Evolutionary conservation across 53 echinoderm and acorn worm genomes (phyloP).

Genomic region (Patiria pectinifera): DNA sequence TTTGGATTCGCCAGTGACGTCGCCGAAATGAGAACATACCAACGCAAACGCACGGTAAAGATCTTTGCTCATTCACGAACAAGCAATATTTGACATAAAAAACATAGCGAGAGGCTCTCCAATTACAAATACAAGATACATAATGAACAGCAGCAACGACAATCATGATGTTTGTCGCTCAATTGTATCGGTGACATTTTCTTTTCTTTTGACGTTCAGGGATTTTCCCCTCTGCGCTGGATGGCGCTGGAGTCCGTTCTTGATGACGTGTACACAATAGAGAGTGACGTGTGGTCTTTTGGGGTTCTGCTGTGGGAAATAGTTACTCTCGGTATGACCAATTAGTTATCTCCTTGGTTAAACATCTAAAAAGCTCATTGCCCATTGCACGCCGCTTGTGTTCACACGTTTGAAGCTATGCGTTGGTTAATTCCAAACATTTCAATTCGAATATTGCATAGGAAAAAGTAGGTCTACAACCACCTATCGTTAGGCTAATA

Average conservation of each 20-base stretch:
- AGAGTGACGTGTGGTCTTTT: slow-evolving; percentile 47
- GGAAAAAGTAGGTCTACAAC: no score
- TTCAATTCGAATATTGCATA: no score
- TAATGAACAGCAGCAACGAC: no score
- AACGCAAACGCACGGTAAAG: neutral
- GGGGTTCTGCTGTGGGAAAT: slow-evolving; percentile 45
- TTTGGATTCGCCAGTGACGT: slow-evolving; percentile 47
- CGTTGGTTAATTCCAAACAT: no score
- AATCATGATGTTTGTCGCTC: no score
- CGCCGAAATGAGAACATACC: neutral
- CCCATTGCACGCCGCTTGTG: no score
- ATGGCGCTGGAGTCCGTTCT: slow-evolving; percentile 42
- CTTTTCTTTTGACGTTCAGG: neutral
- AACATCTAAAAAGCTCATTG: no score
- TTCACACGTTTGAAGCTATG: no score
- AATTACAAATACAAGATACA: no score
- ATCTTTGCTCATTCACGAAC: neutral
- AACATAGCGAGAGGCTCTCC: no score
- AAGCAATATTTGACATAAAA: neutral
- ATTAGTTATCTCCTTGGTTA: neutral
- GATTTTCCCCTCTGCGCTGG: slow-evolving; percentile 21
- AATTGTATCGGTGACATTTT: no score
- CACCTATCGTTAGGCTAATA: no score
- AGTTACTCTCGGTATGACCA: slow-evolving; percentile 18
- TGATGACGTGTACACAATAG: slow-evolving; percentile 32